These are phyloP conservation scores for Hormaphis cornu DNA, from an alignment of 1,140 invertebrate species.

Conservation along the genomic window DNA sequence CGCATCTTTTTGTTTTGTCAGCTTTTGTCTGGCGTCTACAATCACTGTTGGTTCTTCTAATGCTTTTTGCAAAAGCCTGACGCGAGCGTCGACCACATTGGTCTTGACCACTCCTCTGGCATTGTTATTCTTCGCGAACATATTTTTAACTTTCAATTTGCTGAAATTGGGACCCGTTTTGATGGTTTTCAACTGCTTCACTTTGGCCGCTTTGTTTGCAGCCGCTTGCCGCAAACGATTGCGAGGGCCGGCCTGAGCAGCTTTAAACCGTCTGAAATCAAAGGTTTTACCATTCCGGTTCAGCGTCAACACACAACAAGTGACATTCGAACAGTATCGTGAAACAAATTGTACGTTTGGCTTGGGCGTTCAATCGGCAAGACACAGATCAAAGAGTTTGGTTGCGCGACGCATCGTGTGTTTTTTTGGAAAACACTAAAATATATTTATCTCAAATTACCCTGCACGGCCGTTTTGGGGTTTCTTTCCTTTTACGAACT, in stretches of 20 bases:
- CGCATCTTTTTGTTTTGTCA: conserved; percentile 22
- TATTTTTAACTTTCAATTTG: background rate
- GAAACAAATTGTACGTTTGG: too few relatives aligned
- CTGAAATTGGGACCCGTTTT: background rate
- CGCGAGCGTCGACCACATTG: conserved; percentile 11
- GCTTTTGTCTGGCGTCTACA: conserved; percentile 20
- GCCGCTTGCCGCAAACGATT: conserved; percentile 12
- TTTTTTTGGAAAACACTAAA: too few relatives aligned
- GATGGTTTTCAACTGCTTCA: background rate
- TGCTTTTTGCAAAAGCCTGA: conserved; percentile 17
- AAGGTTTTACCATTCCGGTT: background rate
- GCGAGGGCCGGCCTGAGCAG: background rate
- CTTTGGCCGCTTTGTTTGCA: background rate
- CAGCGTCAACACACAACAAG: background rate
- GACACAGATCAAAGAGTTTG: background rate
- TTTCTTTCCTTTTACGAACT: conserved; percentile 24
- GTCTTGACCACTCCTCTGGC: background rate
- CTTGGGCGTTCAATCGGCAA: background rate
- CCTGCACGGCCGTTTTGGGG: conserved; percentile 3
- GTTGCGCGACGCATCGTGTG: background rate
- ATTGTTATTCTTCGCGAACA: background rate
- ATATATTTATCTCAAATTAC: conserved; percentile 4
- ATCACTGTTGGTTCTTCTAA: background rate
- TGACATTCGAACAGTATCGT: too few relatives aligned
- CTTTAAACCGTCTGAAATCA: background rate